phyloP scores from a whole-genome alignment of 2,888 invertebrate species.

The Rhogogaster chlorosoma region DNA sequence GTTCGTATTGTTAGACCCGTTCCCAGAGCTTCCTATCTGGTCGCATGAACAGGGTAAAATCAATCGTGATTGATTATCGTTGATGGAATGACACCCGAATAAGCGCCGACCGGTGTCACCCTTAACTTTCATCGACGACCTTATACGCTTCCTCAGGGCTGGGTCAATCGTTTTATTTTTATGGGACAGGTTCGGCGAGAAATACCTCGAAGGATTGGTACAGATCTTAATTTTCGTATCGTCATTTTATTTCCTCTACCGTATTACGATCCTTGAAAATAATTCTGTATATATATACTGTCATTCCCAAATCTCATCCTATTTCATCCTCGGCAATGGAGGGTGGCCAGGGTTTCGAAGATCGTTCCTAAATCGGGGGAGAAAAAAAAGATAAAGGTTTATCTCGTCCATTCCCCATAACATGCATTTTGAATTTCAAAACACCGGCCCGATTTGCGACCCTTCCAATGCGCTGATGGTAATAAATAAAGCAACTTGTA shows the following conservation, averaged over 20 bases:
- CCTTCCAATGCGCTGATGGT: neutral
- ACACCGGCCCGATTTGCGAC: neutral
- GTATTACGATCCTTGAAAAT: no score
- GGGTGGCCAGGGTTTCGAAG: neutral
- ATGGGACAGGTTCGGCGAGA: neutral
- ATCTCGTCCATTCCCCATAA: neutral
- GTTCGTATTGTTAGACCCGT: neutral
- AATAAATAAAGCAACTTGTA: neutral
- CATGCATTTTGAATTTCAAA: neutral
- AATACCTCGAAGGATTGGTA: neutral
- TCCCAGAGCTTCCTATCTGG: neutral
- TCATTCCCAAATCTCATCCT: neutral
- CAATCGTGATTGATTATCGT: slow-evolving; percentile 31
- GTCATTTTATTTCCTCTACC: no score
- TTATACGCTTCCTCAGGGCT: neutral
- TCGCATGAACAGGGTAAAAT: slow-evolving; percentile 13
- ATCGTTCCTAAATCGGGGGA: neutral
- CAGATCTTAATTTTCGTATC: neutral
- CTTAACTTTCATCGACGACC: neutral
- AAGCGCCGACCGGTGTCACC: neutral
- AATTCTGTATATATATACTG: no score
- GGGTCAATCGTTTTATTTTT: neutral
- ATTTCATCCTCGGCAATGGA: neutral
- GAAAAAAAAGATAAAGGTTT: neutral
- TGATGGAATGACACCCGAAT: neutral